phyloP scores from a whole-genome alignment of 2,797 vertebrate genomes.

The Aulostomus chinensis region DNA sequence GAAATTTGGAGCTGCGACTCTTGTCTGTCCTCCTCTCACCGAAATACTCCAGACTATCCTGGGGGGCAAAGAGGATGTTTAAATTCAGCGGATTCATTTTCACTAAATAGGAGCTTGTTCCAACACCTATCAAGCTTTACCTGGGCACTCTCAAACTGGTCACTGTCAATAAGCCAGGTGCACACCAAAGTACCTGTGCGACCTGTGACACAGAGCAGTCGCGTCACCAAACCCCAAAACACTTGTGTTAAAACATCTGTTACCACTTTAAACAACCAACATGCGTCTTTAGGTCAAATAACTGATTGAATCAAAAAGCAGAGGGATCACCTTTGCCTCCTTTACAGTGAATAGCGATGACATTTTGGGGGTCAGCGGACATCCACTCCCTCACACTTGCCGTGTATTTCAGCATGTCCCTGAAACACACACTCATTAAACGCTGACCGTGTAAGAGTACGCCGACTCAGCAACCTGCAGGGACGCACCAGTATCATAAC shows the following conservation, averaged over 20 bases:
- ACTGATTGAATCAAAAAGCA: background rate
- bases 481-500: too few species aligned
- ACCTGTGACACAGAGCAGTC: conserved; percentile 75
- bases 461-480: too few species aligned
- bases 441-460: too few species aligned
- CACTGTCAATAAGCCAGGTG: conserved; percentile 90
- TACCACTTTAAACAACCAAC: too few species aligned
- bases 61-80: conserved; percentile 4
- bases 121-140: conserved; percentile 61
- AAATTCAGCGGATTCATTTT: background rate
- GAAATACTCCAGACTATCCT: conserved; percentile 94
- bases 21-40: conserved; percentile 93
- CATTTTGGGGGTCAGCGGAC: conserved; percentile 83
- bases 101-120: background rate
- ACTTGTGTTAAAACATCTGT: too few species aligned
- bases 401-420: conserved; percentile 92
- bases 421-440: conserved; percentile 58
- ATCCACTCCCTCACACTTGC: conserved; percentile 88
- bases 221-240: too few species aligned
- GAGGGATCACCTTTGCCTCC: conserved; percentile 90
- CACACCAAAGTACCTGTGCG: conserved; percentile 95
- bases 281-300: too few species aligned
- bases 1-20: conserved; percentile 89
- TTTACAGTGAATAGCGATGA: conserved; percentile 93
- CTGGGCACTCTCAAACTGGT: conserved; percentile 90